These are phyloP conservation scores for Labia minor DNA, from an alignment of 2,888 invertebrate species.

Conservation along the genomic window DNA sequence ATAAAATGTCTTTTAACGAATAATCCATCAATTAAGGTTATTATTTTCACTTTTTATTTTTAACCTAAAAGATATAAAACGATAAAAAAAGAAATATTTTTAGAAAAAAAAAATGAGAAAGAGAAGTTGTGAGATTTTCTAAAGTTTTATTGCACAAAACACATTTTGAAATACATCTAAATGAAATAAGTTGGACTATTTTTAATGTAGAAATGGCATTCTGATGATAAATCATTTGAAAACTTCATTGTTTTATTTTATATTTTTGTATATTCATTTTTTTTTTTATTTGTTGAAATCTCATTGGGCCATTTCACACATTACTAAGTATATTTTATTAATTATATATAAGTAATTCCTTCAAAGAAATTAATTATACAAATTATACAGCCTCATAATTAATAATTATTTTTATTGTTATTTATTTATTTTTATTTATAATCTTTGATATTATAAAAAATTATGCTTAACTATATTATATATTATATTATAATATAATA, in stretches of 20 bases:
- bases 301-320: not conserved
- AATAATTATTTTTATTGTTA: not conserved
- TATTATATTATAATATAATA: not conserved
- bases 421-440: not conserved
- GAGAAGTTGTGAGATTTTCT: not conserved
- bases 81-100: too few relatives aligned
- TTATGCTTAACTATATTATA: not conserved
- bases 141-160: constrained; percentile 21
- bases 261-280: too few relatives aligned
- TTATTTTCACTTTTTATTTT: too few relatives aligned
- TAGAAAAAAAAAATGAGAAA: too few relatives aligned
- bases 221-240: not conserved
- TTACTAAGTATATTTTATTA: not conserved
- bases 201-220: constrained; percentile 14
- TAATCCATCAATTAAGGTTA: too few relatives aligned
- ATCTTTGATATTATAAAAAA: not conserved
- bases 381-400: constrained; percentile 13
- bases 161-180: constrained; percentile 19
- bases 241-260: too few relatives aligned
- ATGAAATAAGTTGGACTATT: constrained; percentile 17
- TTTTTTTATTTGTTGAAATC: not conserved
- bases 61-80: too few relatives aligned
- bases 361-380: not conserved
- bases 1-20: too few relatives aligned
- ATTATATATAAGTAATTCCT: not conserved